These are phyloP conservation scores for Lithodes maja DNA, from an alignment of 2,888 invertebrate genomes.

Conservation along the genomic window DNA sequence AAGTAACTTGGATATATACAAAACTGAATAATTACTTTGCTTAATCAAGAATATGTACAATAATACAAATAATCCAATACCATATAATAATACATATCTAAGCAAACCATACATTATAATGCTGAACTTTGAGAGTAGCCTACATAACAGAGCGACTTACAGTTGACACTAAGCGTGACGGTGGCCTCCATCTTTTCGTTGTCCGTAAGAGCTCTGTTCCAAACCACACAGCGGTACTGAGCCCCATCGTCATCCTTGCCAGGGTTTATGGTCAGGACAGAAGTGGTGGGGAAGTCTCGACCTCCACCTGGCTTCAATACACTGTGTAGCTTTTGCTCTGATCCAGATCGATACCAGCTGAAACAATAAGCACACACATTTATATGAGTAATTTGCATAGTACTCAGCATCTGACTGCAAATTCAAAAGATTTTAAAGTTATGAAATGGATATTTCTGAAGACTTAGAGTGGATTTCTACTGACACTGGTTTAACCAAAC, in stretches of 20 bases:
- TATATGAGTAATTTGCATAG: background rate
- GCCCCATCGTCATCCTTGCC: conserved; percentile 89
- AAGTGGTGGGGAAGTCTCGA: conserved; percentile 84
- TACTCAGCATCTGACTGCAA: no score
- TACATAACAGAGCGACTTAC: conserved; percentile 79
- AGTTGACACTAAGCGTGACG: conserved; percentile 89
- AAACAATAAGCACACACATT: background rate
- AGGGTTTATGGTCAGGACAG: conserved; percentile 85
- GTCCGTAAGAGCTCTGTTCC: conserved; percentile 90
- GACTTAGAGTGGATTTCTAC: no score
- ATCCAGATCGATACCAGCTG: conserved; percentile 69
- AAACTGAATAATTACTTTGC: background rate
- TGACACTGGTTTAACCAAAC: no score
- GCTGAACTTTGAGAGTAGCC: no score
- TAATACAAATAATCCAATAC: no score
- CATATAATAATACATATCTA: no score
- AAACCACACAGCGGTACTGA: conserved; percentile 88
- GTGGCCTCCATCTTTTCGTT: conserved; percentile 86
- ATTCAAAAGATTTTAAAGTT: no score
- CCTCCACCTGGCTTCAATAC: conserved; percentile 79
- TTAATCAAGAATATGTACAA: background rate
- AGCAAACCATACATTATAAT: no score
- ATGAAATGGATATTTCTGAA: no score
- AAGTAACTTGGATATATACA: background rate
- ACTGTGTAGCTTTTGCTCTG: conserved; percentile 57